Evolutionary conservation across 2,888 invertebrate genomes (phyloP), one percentile per base, ranked within the genome.

Genomic region (Acleris emargana): DNA sequence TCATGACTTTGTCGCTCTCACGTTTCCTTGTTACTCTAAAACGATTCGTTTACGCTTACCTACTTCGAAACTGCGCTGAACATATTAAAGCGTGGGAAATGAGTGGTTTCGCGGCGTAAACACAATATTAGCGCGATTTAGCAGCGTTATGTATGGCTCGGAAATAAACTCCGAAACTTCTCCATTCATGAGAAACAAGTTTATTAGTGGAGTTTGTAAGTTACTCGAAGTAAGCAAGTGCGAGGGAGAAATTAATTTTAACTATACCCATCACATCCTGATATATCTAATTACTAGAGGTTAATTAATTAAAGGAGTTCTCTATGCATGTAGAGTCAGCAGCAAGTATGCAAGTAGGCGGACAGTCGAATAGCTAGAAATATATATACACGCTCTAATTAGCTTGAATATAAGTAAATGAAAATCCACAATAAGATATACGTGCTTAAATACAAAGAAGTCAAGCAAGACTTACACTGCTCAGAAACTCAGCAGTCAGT

Each of bases 61-160:
- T 9, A 17, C 54, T 22, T 54, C 20, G 1, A 42, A 54, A 54
- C 42, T 20, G 11, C 49, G 18, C 54, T 25, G 4, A 50, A 18
- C 32, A 50, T 64, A 32, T 28, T 55, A 25, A 54, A 47, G 22
- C 59, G 43, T 43, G 49, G 59, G 50, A 54, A 64, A 64, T 50
- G 43, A 59, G 50, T 22, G 64, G 53, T 64, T 58, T 49, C 22
- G 49, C 28, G 55, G 62, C 52, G 25, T 64, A 54, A 64, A 20
- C 53, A 43, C 59, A 54, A 64, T 59, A 64, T 64, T 54, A 64
- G 64, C 59, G 25, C 53, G 32, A 64, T 59, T 54, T 64, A 64
- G 49, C 47, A 55, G 59, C 59, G 54, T 59, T 54, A 59, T 49
- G 28, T 43, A 49, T 11, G n/a, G 45, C 42, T 22, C 43, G 49